Evolutionary conservation across 2,113 vertebrate genomes (phyloP).

Genomic region (Elgaria multicarinata): DNA sequence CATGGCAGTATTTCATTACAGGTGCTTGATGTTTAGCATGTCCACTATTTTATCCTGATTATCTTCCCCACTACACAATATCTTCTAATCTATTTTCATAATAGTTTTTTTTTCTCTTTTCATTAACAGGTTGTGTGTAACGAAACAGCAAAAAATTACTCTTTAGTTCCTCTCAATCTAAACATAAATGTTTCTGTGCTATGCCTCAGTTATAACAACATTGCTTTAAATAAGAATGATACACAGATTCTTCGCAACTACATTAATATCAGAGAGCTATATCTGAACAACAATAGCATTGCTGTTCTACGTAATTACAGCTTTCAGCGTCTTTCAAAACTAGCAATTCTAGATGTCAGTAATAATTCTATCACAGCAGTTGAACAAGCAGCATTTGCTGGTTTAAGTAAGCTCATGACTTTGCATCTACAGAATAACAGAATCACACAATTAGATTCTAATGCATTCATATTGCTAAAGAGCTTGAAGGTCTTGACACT

Average conservation of each 20-base stretch:
- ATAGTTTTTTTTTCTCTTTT: slow-evolving; percentile 50
- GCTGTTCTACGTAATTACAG: slow-evolving; percentile 67
- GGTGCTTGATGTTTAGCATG: neutral
- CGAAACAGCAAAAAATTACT: slow-evolving; percentile 63
- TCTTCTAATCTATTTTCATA: neutral
- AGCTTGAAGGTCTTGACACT: slow-evolving; percentile 75
- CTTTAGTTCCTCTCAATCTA: slow-evolving; percentile 67
- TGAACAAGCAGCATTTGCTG: slow-evolving; percentile 76
- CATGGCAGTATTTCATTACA: neutral
- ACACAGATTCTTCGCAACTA: slow-evolving; percentile 71
- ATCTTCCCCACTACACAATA: neutral
- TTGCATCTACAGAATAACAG: slow-evolving; percentile 84
- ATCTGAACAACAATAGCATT: slow-evolving; percentile 78
- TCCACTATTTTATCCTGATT: neutral
- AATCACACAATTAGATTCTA: slow-evolving; percentile 75
- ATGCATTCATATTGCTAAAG: slow-evolving; percentile 64
- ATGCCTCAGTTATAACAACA: slow-evolving; percentile 75
- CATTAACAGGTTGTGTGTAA: slow-evolving; percentile 73
- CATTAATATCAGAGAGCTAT: slow-evolving; percentile 75
- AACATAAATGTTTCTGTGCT: slow-evolving; percentile 69
- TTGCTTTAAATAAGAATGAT: slow-evolving; percentile 72
- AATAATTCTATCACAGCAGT: slow-evolving; percentile 79
- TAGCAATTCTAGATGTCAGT: slow-evolving; percentile 80
- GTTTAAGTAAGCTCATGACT: slow-evolving; percentile 72
- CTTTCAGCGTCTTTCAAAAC: slow-evolving; percentile 75